Evolutionary conservation across 2,888 invertebrate species (phyloP), one percentile per base, ranked within the genome.

Genomic region (Byasa hedistus): DNA sequence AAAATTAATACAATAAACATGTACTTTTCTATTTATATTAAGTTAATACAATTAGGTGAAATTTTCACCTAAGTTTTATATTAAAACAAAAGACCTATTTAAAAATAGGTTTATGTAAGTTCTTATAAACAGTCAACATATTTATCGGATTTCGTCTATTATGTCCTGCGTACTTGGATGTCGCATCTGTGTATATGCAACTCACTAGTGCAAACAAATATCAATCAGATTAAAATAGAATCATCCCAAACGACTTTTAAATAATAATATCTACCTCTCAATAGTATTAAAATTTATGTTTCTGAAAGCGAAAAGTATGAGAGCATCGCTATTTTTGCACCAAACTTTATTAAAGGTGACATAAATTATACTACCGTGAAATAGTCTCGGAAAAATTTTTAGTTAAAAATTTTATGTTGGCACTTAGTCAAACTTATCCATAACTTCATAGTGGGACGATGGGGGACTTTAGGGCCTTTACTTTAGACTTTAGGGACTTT

Each of bases 291-390:
- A 58, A 62, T 54, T 66, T 55, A 55, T 66, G 48, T 48, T 59
- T 56, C 57, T 39, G 59, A 58, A 51, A n/a, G 23, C 23, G 27
- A 63, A 56, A 56, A 58, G 23, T 72, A 72, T 78, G 76, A 80
- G 75, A 72, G 66, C 79, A 83, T 75, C 69, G 75, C 73, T 87
- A 85, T 85, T 85, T 85, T 79, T 73, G 74, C 75, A 69, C 63
- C 66, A 66, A 76, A 73, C 73, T 79, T 84, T 81, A 82, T 83
- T 77, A 76, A 74, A 73, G 64, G 75, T 70, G 76, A 82, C 79
- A 83, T 81, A 77, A 78, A 83, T 83, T 84, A 84, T 83, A 83
- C 82, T 76, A 74, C 80, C 80, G 79, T 82, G 82, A 85, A 84
- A 83, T 81, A 69, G 73, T 81, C 75, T 78, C 68, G 71, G 73